These are phyloP conservation scores for Empidonax traillii DNA, from an alignment of 2,113 vertebrate genomes.

Conservation along the genomic window DNA sequence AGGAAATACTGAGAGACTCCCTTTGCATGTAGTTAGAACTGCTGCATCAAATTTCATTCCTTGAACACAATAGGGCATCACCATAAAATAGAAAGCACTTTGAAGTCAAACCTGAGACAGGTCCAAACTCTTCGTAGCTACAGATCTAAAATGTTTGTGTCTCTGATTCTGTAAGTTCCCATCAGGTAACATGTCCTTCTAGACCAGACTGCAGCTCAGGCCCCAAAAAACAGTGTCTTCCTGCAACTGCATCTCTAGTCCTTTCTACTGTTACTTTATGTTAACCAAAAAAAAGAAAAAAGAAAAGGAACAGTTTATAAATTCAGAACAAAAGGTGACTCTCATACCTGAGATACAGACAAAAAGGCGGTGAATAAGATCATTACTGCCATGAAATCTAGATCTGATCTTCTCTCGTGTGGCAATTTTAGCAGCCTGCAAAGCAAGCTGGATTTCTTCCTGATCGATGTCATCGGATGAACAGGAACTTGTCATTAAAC, in stretches of 20 bases:
- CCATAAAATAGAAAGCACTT: neutral
- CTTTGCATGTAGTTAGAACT: neutral
- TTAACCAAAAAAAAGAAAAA: neutral
- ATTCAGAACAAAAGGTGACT: neutral
- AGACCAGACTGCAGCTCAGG: neutral
- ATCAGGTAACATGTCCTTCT: neutral
- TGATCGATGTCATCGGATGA: constrained; percentile 80
- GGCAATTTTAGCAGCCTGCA: constrained; percentile 80
- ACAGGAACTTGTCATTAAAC: constrained; percentile 79
- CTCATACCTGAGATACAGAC: constrained; percentile 95
- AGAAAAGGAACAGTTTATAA: neutral
- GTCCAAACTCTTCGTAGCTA: neutral
- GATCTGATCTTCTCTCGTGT: constrained; percentile 91
- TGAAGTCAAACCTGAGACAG: neutral
- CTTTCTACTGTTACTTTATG: neutral
- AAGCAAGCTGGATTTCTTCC: constrained; percentile 80
- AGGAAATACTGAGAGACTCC: neutral
- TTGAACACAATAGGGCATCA: neutral
- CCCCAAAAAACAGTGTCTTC: neutral
- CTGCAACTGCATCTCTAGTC: neutral
- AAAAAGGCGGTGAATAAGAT: constrained; percentile 96
- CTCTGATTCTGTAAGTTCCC: neutral
- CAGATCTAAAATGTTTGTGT: neutral
- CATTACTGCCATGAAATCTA: constrained; percentile 93
- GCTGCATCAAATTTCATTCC: neutral